Conservation (phyloP, 2,797 vertebrate species). For the Pangasius larnaudii region DNA sequence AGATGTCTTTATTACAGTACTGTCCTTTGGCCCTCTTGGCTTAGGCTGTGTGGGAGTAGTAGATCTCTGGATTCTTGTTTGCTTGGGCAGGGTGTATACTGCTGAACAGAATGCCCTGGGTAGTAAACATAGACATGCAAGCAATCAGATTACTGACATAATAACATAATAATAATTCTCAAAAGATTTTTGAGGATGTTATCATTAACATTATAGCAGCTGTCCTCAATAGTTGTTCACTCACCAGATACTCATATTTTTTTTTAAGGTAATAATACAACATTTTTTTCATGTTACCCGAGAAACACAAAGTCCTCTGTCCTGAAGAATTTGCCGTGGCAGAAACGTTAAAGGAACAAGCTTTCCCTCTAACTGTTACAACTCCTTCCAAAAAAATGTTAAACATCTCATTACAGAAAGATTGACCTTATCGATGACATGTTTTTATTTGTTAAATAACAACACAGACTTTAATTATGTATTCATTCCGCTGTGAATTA, state of each 20-base stretch:
- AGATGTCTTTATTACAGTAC: background rate
- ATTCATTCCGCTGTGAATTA: background rate
- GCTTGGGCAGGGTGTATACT: background rate
- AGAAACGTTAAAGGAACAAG: background rate
- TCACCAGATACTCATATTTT: background rate
- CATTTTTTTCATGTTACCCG: too few relatives aligned
- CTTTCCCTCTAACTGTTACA: background rate
- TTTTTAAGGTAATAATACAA: conserved; percentile 1
- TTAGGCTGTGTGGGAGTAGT: background rate
- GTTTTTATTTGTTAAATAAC: too few relatives aligned
- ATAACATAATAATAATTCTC: background rate
- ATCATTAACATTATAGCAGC: background rate
- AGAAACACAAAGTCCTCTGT: background rate
- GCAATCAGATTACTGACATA: background rate
- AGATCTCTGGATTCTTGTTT: conserved; percentile 6
- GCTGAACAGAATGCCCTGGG: background rate
- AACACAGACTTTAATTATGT: background rate
- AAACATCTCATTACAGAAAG: background rate
- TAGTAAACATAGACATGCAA: background rate
- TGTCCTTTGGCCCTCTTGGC: background rate
- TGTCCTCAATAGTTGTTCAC: background rate
- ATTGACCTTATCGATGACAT: too few relatives aligned
- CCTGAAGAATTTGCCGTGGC: background rate
- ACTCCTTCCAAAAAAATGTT: background rate
- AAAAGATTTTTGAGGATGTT: background rate